Conservation (phyloP, 1,140 invertebrate species). For the Pseudoatta argentina region DNA sequence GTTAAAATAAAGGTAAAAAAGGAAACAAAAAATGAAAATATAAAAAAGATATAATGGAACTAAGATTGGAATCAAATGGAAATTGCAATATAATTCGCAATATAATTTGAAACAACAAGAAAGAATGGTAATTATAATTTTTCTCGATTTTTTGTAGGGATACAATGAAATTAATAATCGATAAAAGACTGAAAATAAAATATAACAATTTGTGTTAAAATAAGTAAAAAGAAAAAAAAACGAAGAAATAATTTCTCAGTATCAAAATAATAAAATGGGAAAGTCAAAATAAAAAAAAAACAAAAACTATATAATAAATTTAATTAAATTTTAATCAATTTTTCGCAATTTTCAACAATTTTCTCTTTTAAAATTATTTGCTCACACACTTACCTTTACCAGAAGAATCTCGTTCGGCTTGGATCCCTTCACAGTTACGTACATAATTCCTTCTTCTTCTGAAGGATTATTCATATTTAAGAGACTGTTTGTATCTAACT, state of each 20-base stretch:
- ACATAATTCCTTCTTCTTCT: constrained; percentile 85
- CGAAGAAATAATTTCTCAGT: background rate
- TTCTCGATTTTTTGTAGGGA: background rate
- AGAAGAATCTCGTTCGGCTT: constrained; percentile 84
- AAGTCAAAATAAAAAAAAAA: background rate
- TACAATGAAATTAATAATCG: background rate
- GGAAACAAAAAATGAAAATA: background rate
- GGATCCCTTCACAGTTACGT: constrained; percentile 84
- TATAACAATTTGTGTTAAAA: background rate
- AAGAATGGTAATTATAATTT: background rate
- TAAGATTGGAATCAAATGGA: background rate
- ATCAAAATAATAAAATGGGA: background rate
- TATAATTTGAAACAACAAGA: background rate
- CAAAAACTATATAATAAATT: background rate
- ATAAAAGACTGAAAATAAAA: background rate
- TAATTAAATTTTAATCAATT: constrained; percentile 4
- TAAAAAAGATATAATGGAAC: background rate
- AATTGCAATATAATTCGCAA: background rate
- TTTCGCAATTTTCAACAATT: background rate
- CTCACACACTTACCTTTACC: constrained; percentile 78
- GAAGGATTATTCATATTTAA: constrained; percentile 75
- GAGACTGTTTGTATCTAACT: constrained; percentile 79
- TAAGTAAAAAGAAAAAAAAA: background rate
- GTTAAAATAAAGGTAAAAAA: background rate
- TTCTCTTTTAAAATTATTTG: background rate